These are phyloP conservation scores for Leucoraja ocellata DNA, from an alignment of 2,797 vertebrate genomes.

Conservation along the genomic window DNA sequence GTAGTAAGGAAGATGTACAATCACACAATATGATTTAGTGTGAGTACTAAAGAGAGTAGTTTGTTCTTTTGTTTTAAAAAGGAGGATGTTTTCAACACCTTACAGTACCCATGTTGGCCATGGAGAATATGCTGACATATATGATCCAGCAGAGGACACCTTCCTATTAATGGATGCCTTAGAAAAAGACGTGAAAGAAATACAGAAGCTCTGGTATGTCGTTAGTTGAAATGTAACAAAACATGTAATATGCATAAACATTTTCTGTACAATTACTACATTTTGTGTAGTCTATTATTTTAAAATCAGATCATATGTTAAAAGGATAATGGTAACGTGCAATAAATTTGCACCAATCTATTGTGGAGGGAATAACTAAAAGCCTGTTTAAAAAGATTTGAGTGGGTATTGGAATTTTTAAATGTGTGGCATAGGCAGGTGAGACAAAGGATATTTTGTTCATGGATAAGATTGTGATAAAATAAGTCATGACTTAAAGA, in stretches of 20 bases:
- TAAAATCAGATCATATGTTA: neutral
- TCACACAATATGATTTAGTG: neutral
- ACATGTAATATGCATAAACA: neutral
- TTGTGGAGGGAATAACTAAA: neutral
- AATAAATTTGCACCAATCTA: no score
- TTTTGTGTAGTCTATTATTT: neutral
- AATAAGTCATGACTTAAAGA: neutral
- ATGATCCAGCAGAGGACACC: slow-evolving; percentile 84
- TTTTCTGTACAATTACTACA: neutral
- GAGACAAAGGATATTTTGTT: neutral
- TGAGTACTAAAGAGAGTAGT: neutral
- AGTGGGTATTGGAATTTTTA: neutral
- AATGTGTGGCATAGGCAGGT: neutral
- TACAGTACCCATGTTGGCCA: slow-evolving; percentile 61
- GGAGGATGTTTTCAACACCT: slow-evolving; percentile 56
- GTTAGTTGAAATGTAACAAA: neutral
- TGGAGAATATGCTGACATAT: slow-evolving; percentile 69
- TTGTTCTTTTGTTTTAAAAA: neutral
- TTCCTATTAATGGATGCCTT: slow-evolving; percentile 81
- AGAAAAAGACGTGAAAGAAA: slow-evolving; percentile 64
- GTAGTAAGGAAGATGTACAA: neutral
- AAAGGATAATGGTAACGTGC: neutral
- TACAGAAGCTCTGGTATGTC: slow-evolving; percentile 54
- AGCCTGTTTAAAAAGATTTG: neutral
- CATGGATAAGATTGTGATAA: neutral